phyloP scores from a whole-genome alignment of 2,888 invertebrate species.

The Cheilosia scutellata region DNA sequence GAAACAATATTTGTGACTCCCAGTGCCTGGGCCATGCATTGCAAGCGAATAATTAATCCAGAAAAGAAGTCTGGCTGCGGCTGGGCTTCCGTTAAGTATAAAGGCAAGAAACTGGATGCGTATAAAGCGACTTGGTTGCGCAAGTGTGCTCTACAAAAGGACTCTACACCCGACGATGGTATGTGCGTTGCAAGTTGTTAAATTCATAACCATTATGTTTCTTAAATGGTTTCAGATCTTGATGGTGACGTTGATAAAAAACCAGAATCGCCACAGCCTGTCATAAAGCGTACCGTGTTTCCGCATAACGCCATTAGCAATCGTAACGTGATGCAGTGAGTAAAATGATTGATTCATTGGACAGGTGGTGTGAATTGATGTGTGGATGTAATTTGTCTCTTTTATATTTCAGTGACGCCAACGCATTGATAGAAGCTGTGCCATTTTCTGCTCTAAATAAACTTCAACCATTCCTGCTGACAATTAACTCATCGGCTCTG shows the following conservation, averaged over 20 bases:
- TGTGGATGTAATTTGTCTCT: conserved; percentile 30
- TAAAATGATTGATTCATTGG: conserved; percentile 76
- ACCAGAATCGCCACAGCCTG: conserved; percentile 86
- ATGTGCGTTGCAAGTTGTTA: conserved; percentile 58
- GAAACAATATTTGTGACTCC: conserved; percentile 95
- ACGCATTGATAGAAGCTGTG: conserved; percentile 94
- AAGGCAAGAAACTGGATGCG: conserved; percentile 93
- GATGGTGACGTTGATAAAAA: conserved; percentile 88
- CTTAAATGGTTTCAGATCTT: conserved; percentile 82
- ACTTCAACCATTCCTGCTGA: conserved; percentile 96
- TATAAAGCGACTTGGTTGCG: conserved; percentile 94
- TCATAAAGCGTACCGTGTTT: conserved; percentile 88
- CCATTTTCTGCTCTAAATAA: conserved; percentile 94
- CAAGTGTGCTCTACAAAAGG: conserved; percentile 87
- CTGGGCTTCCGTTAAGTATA: conserved; percentile 96
- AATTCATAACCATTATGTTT: conserved; percentile 39
- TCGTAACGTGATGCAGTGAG: conserved; percentile 91
- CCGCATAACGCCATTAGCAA: conserved; percentile 91
- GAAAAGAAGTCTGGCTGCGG: conserved; percentile 96
- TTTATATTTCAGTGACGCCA: conserved; percentile 90
- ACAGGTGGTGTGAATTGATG: neutral
- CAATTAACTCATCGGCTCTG: conserved; percentile 93
- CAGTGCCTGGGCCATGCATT: conserved; percentile 96
- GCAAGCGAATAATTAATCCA: conserved; percentile 95
- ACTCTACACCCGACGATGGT: conserved; percentile 82